Base-by-base conservation (phyloP, 2,888 invertebrate species). In the Deroplatys truncata region DNA sequence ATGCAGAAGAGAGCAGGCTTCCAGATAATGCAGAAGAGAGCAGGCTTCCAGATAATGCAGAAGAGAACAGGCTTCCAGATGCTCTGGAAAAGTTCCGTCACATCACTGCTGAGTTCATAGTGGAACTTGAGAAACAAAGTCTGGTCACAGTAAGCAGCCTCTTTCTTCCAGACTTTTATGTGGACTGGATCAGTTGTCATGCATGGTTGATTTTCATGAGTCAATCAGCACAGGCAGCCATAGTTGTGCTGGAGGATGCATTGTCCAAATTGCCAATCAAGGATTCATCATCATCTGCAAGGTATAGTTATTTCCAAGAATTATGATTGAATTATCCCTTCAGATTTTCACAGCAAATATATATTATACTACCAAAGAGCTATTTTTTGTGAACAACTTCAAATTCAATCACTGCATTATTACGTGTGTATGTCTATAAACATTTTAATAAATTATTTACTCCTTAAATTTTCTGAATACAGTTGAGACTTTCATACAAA, bases 121-220 rank as follows among this genome's bases (percentile, higher is more conserved):
- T 31, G 85, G 89, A 91, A 86, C 8, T 90, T 86, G 35, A 86
- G 88, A n/a, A 90, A 89, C 82, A 89, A 82, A 28, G 49, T 89
- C 49, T 85, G 43, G 31, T 90, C 90, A 49, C 72, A n/a, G 86
- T 86, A 82, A 28, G 20, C 83, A 93, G 93, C 90, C 93, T 94
- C 90, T 94, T 95, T 90, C 92, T 95, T 90, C 94, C 95, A 1
- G 93, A 94, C 91, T 93, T 94, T 85, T 91, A 93, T 31, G 94
- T 94, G 25, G 95, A 95, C 91, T 94, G 94, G 93, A 92, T 95
- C 16, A 93, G 94, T 85, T 95, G 95, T 91, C 93, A 95, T 90
- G 94, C 94, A 20, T 95, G 95, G 93, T 93, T 95, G 90, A 91
- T 95, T 16, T 94, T 93, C 90, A 92, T 94, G 28, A 93, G 93